Evolutionary conservation across 2,888 invertebrate species (phyloP).

Genomic region (Scaptomyza caliginosa): DNA sequence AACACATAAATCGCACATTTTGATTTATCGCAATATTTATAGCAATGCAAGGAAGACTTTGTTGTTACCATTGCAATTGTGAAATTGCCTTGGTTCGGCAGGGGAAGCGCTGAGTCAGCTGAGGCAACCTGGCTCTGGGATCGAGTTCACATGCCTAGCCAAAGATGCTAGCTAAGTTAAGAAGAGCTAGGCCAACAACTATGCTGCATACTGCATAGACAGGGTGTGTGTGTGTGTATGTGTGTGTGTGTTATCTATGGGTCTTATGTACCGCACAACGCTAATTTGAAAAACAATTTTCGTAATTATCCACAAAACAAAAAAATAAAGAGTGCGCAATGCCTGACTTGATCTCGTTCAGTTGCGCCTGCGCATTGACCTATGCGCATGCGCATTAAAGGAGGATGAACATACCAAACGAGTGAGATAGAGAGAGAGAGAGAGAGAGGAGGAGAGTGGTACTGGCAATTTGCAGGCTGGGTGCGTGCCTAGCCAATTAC

Average conservation of each 20-base stretch:
- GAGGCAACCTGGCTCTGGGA: slow-evolving; percentile 12
- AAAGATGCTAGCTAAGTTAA: slow-evolving; percentile 58
- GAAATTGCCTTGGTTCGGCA: slow-evolving; percentile 59
- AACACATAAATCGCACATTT: slow-evolving; percentile 80
- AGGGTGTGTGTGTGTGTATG: slow-evolving; percentile 18
- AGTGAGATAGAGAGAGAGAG: background rate
- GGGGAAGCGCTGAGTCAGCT: slow-evolving; percentile 33
- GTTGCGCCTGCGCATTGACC: slow-evolving; percentile 76
- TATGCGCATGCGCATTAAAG: slow-evolving; percentile 77
- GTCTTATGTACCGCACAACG: slow-evolving; percentile 80
- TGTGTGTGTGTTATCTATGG: slow-evolving; percentile 76
- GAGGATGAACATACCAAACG: slow-evolving; percentile 60
- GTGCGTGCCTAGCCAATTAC: slow-evolving; percentile 78
- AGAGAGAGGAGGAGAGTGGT: slow-evolving; percentile 12
- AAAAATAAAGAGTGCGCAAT: slow-evolving; percentile 48
- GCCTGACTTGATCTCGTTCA: slow-evolving; percentile 70
- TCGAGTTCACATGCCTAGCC: slow-evolving; percentile 50
- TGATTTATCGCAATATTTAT: slow-evolving; percentile 80
- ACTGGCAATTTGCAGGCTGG: slow-evolving; percentile 66
- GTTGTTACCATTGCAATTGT: slow-evolving; percentile 76
- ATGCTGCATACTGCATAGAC: slow-evolving; percentile 18
- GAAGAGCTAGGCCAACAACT: slow-evolving; percentile 45
- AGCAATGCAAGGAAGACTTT: slow-evolving; percentile 74
- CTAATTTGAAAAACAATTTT: slow-evolving; percentile 84
- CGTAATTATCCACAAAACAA: slow-evolving; percentile 82